Conservation (phyloP, 2,797 vertebrate genomes). For the Hylomyscus alleni region DNA sequence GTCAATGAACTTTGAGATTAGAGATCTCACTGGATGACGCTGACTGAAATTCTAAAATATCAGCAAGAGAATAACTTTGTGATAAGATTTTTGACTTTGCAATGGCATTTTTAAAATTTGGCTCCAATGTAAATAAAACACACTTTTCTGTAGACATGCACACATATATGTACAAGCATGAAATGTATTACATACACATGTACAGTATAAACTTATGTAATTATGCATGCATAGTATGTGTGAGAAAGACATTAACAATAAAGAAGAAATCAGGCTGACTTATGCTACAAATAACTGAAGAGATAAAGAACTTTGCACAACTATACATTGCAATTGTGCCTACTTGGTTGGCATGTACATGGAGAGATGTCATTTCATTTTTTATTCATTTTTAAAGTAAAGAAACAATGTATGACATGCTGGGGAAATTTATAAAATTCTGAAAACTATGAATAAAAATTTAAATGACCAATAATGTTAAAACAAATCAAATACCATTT, state of each 20-base stretch:
- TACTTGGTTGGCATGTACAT: not conserved
- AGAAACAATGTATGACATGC: not conserved
- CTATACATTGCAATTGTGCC: not conserved
- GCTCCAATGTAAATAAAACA: not conserved
- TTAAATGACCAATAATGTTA: not conserved
- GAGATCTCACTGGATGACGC: not conserved
- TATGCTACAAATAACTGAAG: not conserved
- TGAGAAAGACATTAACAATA: not conserved
- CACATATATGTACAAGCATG: not conserved
- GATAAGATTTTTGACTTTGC: not conserved
- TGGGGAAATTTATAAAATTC: not conserved
- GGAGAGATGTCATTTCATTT: not conserved
- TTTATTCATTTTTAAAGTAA: not conserved
- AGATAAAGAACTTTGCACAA: not conserved
- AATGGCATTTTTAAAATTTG: not conserved
- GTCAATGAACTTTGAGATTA: not conserved
- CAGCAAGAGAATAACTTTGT: not conserved
- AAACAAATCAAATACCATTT: slow-evolving; percentile 9
- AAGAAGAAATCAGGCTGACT: not conserved
- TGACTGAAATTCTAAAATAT: not conserved
- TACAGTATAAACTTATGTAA: not conserved
- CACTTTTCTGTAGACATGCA: not conserved
- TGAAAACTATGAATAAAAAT: not conserved
- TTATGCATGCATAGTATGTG: not conserved
- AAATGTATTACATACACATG: not conserved